Conservation (phyloP, 2,113 vertebrate genomes). For the Tautogolabrus adspersus region DNA sequence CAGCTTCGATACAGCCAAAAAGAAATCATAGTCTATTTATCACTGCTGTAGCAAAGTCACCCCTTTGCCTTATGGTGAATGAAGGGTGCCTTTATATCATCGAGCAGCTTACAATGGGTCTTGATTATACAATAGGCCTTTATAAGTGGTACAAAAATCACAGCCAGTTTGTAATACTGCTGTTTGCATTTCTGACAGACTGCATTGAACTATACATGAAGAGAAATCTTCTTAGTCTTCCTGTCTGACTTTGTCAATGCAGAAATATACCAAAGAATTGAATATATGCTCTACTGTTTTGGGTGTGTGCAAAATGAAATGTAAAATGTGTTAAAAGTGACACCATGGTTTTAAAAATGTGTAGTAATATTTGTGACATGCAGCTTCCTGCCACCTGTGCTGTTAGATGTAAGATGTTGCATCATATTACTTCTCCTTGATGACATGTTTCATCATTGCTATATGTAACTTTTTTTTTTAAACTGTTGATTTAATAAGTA, state of each 20-base stretch:
- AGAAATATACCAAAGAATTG: no score
- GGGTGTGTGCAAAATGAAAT: no score
- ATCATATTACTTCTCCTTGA: constrained; percentile 30
- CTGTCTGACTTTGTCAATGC: no score
- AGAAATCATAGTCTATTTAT: constrained; percentile 47
- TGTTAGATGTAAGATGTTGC: constrained; percentile 5
- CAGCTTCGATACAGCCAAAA: constrained; percentile 5
- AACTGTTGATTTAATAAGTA: background rate
- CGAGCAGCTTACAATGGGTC: constrained; percentile 22
- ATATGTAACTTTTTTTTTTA: background rate
- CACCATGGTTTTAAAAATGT: background rate
- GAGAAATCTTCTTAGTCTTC: background rate
- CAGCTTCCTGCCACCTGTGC: constrained; percentile 6
- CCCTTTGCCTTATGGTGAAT: constrained; percentile 6
- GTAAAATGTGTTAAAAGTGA: no score
- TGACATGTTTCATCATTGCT: background rate
- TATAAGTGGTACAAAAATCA: constrained; percentile 7
- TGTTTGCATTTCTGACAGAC: background rate
- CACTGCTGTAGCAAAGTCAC: constrained; percentile 1
- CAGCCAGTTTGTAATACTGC: constrained; percentile 1
- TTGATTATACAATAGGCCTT: constrained; percentile 37
- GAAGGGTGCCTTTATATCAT: background rate
- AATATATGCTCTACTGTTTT: no score
- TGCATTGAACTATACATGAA: background rate
- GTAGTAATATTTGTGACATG: constrained; percentile 13